Conservation (phyloP, 2,888 invertebrate genomes). For the Torymus texanus region DNA sequence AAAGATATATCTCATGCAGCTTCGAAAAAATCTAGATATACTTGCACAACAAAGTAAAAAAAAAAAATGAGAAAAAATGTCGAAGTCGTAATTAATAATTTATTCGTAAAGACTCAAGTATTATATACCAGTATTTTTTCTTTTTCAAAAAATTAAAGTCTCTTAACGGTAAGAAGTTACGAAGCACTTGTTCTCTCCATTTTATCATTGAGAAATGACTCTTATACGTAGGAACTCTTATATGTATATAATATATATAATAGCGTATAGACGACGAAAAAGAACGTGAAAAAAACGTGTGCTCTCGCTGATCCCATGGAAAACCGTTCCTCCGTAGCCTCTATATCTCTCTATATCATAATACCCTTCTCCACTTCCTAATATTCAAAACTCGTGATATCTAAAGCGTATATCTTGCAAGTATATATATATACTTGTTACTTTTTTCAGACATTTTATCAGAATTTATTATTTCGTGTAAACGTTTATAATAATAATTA, state of each 20-base stretch:
- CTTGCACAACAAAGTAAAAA: neutral
- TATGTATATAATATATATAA: too few species aligned
- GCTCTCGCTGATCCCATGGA: slow-evolving; percentile 2
- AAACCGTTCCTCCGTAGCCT: neutral
- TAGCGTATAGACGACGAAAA: slow-evolving; percentile 37
- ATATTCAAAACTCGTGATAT: slow-evolving; percentile 36
- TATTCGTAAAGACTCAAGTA: slow-evolving; percentile 46
- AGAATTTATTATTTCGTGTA: slow-evolving; percentile 76
- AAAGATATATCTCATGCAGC: slow-evolving; percentile 11
- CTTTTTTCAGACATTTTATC: slow-evolving; percentile 74
- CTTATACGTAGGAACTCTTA: slow-evolving; percentile 42
- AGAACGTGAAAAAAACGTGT: slow-evolving; percentile 25
- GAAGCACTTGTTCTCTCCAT: slow-evolving; percentile 37
- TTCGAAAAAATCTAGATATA: too few species aligned
- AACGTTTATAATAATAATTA: slow-evolving; percentile 76
- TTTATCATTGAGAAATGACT: slow-evolving; percentile 28
- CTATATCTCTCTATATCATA: neutral
- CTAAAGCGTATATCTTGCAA: slow-evolving; percentile 30
- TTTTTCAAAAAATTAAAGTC: slow-evolving; percentile 45
- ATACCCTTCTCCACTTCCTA: neutral
- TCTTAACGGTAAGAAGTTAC: slow-evolving; percentile 18
- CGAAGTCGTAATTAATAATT: slow-evolving; percentile 43
- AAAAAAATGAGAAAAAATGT: slow-evolving; percentile 22
- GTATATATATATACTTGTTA: neutral
- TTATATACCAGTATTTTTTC: slow-evolving; percentile 9